Base-by-base conservation (phyloP, 2,797 vertebrate species). In the Oryzias sinensis region DNA sequence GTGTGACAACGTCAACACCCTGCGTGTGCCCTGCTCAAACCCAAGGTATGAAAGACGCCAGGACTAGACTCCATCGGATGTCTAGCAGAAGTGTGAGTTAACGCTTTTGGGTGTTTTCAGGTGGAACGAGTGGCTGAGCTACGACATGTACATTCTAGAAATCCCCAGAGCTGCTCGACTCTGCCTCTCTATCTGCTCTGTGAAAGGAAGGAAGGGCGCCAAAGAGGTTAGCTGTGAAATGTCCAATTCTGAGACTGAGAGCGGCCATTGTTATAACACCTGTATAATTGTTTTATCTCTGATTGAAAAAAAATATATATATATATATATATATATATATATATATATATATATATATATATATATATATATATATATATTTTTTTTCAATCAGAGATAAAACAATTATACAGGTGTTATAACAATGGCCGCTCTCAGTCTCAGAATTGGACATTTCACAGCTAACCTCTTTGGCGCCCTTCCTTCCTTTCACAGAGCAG, bases 1-100 rank as follows among this genome's bases (percentile, higher is more conserved):
- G 80, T 99, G 97, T 82, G 97, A 97, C 91, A 99, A 99, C 72
- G 96, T 99, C 79, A 99, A 99, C 90, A 98, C 97, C 69, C 95
- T 95, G 45, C 94, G 97, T 15, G 97, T 99, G 63, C 97, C 97
- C 60, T 99, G 96, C 87, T 99, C 96, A 15, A 99, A 99, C 85
- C 97, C 97, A 64, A 96, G 97, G 97, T 98, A 89, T 15, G 3
- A 17, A 50, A 2, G 27, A 2, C 17, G 43, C 33, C n/a, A n/a
- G 20, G 8, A 53, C 33, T 9, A 33, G 33, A 11, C 33, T 33
- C 33, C 33, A 33, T 11, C 33, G 33, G 33, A 2, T 33, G 22
- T 49, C n/a, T 13, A 1, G 18, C 46, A 24, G 9, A 15, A n/a
- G 24, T 8, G 14, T 20, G 49, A 47, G 57, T 59, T 52, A 46